A percentile compares a stretch with the other conserved stretches of the same genome.
Evolutionary conservation across 2,888 invertebrate species (phyloP).

Genomic region (Frankliniella fusca): DNA sequence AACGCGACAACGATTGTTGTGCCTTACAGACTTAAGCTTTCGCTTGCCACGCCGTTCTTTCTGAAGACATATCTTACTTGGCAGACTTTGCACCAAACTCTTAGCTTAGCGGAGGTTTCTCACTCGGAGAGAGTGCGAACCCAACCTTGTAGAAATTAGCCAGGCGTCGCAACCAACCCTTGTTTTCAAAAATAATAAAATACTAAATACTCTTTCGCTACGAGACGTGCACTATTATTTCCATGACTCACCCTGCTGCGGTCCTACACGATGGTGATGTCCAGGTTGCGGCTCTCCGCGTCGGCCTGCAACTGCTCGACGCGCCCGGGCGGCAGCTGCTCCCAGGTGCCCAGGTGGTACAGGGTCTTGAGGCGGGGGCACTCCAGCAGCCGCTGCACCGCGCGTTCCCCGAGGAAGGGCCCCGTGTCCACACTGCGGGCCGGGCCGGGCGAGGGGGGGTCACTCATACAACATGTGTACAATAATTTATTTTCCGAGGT

Average conservation of each 20-base stretch:
- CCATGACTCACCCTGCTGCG: background rate
- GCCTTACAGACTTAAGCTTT: background rate
- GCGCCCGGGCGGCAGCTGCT: background rate
- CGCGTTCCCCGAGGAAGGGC: background rate
- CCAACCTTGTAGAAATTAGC: background rate
- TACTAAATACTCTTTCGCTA: constrained; percentile 5
- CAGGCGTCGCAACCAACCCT: background rate
- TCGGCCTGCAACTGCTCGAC: background rate
- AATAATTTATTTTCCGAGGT: too few species aligned
- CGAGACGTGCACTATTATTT: background rate
- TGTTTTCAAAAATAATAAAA: background rate
- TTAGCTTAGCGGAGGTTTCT: background rate
- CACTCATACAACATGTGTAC: too few species aligned
- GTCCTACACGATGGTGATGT: background rate
- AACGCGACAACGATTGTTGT: background rate
- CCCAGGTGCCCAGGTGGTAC: background rate
- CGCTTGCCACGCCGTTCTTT: background rate
- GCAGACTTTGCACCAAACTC: background rate
- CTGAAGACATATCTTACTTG: background rate
- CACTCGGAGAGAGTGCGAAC: too few species aligned
- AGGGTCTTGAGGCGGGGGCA: background rate
- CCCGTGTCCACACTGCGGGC: background rate
- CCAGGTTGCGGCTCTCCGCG: background rate
- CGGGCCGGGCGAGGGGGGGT: too few species aligned
- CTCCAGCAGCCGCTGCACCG: background rate